Conservation (phyloP, 2,888 invertebrate genomes). For the Oeneis ivallda region DNA sequence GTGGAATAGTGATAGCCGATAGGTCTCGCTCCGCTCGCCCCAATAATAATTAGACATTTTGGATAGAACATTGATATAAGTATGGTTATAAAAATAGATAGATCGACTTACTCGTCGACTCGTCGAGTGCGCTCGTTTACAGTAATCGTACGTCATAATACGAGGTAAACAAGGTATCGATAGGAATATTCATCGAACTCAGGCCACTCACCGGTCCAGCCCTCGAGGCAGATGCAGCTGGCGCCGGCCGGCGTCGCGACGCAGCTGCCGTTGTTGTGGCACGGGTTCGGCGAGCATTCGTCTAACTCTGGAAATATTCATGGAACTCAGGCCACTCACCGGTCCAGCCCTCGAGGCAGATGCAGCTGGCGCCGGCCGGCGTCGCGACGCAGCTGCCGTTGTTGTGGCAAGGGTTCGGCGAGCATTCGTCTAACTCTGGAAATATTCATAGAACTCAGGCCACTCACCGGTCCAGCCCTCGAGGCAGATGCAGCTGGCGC, state of each 20-base stretch:
- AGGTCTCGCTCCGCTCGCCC: no score
- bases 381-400: slow-evolving; percentile 89
- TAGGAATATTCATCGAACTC: no score
- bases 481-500: slow-evolving; percentile 88
- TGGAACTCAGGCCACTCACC: no score
- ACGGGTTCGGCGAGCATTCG: slow-evolving; percentile 87
- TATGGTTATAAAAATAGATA: no score
- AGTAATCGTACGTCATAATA: no score
- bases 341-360: slow-evolving; percentile 89
- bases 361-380: slow-evolving; percentile 88
- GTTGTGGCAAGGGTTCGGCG: slow-evolving; percentile 86
- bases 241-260: slow-evolving; percentile 88
- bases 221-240: slow-evolving; percentile 87
- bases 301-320: slow-evolving; percentile 91
- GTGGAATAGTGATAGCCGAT: no score
- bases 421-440: slow-evolving; percentile 90
- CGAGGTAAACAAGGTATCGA: no score
- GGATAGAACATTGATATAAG: no score
- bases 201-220: slow-evolving; percentile 89
- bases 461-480: slow-evolving; percentile 88
- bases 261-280: slow-evolving; percentile 90
- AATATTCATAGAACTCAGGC: slow-evolving; percentile 20
- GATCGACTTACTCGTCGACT: no score
- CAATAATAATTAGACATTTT: no score
- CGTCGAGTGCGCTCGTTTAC: no score